phyloP scores from a whole-genome alignment of 2,888 invertebrate genomes.

The Bombylius major region DNA sequence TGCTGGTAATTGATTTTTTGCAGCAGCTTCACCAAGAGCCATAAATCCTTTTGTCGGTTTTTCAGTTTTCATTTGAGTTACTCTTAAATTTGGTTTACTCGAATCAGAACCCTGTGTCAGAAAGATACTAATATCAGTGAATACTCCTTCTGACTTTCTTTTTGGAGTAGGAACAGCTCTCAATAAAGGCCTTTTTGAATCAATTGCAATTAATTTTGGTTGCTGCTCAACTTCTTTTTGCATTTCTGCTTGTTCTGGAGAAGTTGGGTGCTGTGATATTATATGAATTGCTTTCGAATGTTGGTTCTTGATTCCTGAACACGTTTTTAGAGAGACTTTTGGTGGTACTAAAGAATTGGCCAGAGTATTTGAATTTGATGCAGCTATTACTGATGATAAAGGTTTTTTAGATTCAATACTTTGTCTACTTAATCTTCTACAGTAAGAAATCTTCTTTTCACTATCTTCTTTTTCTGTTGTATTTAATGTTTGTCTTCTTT shows the following conservation, averaged over 20 bases:
- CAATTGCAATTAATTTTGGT: neutral
- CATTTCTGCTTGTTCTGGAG: neutral
- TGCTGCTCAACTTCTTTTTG: neutral
- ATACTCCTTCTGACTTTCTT: constrained; percentile 22
- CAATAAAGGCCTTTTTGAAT: neutral
- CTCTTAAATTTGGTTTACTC: constrained; percentile 9
- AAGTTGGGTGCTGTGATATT: neutral
- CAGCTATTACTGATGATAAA: constrained; percentile 16
- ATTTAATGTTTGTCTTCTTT: constrained; percentile 6
- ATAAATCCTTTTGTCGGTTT: constrained; percentile 27
- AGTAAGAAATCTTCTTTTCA: neutral
- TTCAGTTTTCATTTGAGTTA: constrained; percentile 10
- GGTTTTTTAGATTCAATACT: constrained; percentile 7
- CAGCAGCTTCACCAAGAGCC: constrained; percentile 28
- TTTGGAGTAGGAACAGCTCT: neutral
- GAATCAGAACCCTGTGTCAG: constrained; percentile 15
- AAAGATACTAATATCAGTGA: constrained; percentile 19
- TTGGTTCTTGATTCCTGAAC: neutral
- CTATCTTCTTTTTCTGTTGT: constrained; percentile 10
- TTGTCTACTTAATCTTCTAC: neutral
- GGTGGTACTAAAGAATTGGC: neutral
- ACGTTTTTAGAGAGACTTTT: neutral
- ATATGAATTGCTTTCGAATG: neutral
- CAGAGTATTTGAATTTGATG: neutral
- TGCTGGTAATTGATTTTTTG: constrained; percentile 30